Conservation (phyloP, 1,140 invertebrate species). For the Portunus trituberculatus region DNA sequence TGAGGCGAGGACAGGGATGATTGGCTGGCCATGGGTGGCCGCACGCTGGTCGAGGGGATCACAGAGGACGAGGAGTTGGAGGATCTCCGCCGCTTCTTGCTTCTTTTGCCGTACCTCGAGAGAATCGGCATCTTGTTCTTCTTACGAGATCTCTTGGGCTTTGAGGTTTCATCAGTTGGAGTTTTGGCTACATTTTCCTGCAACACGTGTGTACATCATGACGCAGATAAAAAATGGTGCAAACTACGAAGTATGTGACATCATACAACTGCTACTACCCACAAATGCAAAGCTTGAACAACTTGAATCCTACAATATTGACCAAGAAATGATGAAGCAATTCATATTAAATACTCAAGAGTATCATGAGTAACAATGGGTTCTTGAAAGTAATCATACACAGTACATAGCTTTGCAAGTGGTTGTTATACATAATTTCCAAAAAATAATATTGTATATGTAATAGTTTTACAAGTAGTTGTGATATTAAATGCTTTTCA, state of each 20-base stretch:
- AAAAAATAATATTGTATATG: too few relatives aligned
- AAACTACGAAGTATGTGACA: neutral
- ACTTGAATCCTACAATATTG: too few relatives aligned
- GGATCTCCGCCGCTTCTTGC: slow-evolving; percentile 86
- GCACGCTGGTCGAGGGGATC: slow-evolving; percentile 72
- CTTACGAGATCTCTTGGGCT: slow-evolving; percentile 90
- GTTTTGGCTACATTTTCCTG: slow-evolving; percentile 81
- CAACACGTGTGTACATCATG: neutral
- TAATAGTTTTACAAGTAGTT: neutral
- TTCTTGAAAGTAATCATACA: too few relatives aligned
- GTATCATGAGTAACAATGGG: too few relatives aligned
- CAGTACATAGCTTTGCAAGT: too few relatives aligned
- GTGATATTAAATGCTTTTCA: too few relatives aligned
- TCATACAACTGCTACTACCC: neutral
- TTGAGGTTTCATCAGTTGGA: slow-evolving; percentile 80
- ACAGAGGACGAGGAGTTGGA: slow-evolving; percentile 66
- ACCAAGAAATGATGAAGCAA: too few relatives aligned
- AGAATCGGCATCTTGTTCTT: slow-evolving; percentile 87
- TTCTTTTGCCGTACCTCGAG: slow-evolving; percentile 85
- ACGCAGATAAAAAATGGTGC: neutral
- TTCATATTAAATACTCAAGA: too few relatives aligned
- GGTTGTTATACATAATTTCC: too few relatives aligned
- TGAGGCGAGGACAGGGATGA: slow-evolving; percentile 69
- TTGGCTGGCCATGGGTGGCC: slow-evolving; percentile 72
- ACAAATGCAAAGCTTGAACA: too few relatives aligned